Evolutionary conservation across 2,113 vertebrate genomes (phyloP).

Genomic region (Ancistrus triradiatus): DNA sequence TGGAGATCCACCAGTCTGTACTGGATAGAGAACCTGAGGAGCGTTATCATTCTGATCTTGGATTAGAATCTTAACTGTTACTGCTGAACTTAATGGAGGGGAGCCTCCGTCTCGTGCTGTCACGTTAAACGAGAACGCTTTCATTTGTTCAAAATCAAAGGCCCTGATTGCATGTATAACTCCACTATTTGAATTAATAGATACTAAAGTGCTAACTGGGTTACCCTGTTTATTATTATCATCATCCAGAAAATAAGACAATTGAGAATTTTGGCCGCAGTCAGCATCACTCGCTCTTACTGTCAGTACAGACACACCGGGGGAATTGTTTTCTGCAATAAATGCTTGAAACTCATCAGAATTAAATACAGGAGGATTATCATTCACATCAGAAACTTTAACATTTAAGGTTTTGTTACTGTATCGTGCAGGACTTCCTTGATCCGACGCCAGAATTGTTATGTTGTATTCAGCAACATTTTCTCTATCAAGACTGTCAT

Average conservation of each 20-base stretch:
- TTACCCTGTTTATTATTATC: slow-evolving; percentile 17
- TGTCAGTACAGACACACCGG: slow-evolving; percentile 32
- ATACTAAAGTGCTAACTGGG: slow-evolving; percentile 41
- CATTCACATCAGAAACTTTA: slow-evolving; percentile 62
- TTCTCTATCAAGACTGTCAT: slow-evolving; percentile 40
- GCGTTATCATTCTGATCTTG: slow-evolving; percentile 69
- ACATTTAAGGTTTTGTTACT: slow-evolving; percentile 50
- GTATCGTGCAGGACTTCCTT: neutral
- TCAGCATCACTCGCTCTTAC: slow-evolving; percentile 40
- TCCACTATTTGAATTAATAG: slow-evolving; percentile 58
- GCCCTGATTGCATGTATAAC: slow-evolving; percentile 49
- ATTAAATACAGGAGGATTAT: slow-evolving; percentile 56
- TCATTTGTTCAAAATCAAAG: slow-evolving; percentile 64
- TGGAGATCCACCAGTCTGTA: slow-evolving; percentile 46
- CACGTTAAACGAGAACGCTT: slow-evolving; percentile 53
- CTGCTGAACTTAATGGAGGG: slow-evolving; percentile 45
- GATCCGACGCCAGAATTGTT: neutral
- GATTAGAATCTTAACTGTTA: slow-evolving; percentile 43
- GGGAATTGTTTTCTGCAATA: slow-evolving; percentile 42
- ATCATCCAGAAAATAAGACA: slow-evolving; percentile 43
- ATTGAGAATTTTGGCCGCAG: slow-evolving; percentile 30
- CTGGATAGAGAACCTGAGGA: slow-evolving; percentile 57
- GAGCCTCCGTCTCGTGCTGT: slow-evolving; percentile 51
- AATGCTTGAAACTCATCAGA: slow-evolving; percentile 16
- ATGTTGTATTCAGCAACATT: neutral